Evolutionary conservation across 1,140 invertebrate species (phyloP).

Genomic region (Drosophila chauvacae): DNA sequence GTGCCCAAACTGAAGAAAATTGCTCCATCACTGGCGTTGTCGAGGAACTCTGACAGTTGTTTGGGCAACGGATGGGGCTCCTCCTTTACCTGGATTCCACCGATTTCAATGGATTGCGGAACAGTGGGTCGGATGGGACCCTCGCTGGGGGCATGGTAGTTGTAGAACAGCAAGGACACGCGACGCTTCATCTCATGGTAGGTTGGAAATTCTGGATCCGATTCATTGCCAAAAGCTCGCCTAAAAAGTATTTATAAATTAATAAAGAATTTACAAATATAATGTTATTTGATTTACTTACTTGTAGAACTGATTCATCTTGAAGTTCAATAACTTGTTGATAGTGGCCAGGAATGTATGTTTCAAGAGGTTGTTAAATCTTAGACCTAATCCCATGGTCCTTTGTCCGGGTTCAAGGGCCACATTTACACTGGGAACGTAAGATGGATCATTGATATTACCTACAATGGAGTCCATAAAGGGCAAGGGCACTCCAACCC

Average conservation of each 20-base stretch:
- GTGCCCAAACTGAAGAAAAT: conserved; percentile 88
- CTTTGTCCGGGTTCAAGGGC: conserved; percentile 17
- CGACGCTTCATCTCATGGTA: conserved; percentile 56
- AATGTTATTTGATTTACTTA: background rate
- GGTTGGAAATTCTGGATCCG: conserved; percentile 8
- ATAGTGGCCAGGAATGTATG: conserved; percentile 3
- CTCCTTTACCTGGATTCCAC: conserved; percentile 84
- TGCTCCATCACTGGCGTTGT: conserved; percentile 85
- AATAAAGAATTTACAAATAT: background rate
- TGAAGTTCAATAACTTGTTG: background rate
- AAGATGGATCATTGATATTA: conserved; percentile 57
- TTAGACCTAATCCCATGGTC: conserved; percentile 14
- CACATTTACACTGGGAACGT: conserved; percentile 46
- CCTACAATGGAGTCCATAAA: conserved; percentile 48
- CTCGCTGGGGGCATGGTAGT: conserved; percentile 67
- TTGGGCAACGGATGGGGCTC: conserved; percentile 78
- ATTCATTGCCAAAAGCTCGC: conserved; percentile 13
- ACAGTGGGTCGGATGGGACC: conserved; percentile 79
- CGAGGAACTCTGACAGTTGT: conserved; percentile 85
- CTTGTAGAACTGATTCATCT: conserved; percentile 22
- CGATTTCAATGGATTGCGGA: conserved; percentile 84
- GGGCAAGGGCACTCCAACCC: conserved; percentile 48
- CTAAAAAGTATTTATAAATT: background rate
- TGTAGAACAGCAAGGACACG: conserved; percentile 72
- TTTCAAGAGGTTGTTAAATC: conserved; percentile 17